Conservation (phyloP, 2,113 vertebrate species). For the Aphelocoma coerulescens region DNA sequence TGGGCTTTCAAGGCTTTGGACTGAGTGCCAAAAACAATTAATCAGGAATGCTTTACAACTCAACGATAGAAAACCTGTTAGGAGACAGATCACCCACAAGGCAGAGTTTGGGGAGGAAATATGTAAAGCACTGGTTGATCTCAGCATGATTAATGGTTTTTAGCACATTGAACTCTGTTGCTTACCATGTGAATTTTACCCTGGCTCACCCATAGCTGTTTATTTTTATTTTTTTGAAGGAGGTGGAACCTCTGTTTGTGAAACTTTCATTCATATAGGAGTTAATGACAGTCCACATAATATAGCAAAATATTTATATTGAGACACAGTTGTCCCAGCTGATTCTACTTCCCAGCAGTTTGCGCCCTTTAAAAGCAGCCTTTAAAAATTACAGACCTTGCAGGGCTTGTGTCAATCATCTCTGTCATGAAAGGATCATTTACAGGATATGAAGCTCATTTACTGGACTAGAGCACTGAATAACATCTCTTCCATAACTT, state of each 20-base stretch:
- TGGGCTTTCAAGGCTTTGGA: constrained; percentile 75
- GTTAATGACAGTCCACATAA: background rate
- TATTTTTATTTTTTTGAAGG: constrained; percentile 46
- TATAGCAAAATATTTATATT: constrained; percentile 34
- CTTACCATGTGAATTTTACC: constrained; percentile 28
- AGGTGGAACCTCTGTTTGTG: background rate
- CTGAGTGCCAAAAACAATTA: constrained; percentile 76
- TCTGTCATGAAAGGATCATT: background rate
- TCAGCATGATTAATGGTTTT: constrained; percentile 80
- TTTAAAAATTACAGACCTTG: background rate
- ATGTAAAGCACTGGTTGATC: constrained; percentile 66
- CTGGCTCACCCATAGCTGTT: constrained; percentile 27
- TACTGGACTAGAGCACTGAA: background rate
- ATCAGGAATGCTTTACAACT: constrained; percentile 74
- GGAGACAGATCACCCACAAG: constrained; percentile 71
- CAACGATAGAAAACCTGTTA: constrained; percentile 70
- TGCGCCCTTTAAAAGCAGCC: background rate
- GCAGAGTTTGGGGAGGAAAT: constrained; percentile 69
- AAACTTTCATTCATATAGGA: constrained; percentile 2
- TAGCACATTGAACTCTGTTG: constrained; percentile 70
- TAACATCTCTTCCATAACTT: background rate
- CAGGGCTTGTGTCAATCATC: background rate
- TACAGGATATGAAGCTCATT: background rate
- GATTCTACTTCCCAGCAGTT: background rate
- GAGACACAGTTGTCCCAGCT: background rate